Evolutionary conservation across 2,888 invertebrate species (phyloP).

Genomic region (Eremobia ochroleuca): DNA sequence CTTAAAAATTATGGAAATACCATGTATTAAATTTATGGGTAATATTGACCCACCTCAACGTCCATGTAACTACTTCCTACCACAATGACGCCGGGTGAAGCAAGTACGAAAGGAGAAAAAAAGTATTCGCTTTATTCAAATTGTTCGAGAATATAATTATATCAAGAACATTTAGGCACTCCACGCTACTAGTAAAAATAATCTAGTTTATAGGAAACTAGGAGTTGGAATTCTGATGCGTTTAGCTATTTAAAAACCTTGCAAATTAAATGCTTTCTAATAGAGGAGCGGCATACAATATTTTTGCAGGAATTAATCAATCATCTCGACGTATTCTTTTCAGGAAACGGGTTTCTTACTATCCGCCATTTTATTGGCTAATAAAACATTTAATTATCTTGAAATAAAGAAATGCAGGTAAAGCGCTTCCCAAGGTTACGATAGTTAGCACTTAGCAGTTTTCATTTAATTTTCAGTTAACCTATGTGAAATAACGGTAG

Average conservation of each 20-base stretch:
- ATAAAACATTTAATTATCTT: conserved; percentile 7
- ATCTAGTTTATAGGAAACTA: not conserved
- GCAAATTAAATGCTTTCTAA: not conserved
- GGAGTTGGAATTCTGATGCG: not conserved
- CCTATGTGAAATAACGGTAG: not conserved
- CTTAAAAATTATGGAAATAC: too few relatives aligned
- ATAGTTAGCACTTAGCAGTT: conserved; percentile 6
- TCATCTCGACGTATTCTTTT: not conserved
- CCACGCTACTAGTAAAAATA: not conserved
- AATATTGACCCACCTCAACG: too few relatives aligned
- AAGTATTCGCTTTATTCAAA: not conserved
- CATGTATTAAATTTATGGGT: too few relatives aligned
- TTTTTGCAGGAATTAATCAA: conserved; percentile 12
- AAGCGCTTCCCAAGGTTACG: not conserved
- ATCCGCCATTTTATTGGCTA: conserved; percentile 6
- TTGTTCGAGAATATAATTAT: not conserved
- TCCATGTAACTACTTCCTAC: too few relatives aligned
- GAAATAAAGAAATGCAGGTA: conserved; percentile 15
- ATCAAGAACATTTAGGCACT: not conserved
- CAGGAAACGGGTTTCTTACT: conserved; percentile 21
- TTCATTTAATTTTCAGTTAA: not conserved
- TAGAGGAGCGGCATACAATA: not conserved
- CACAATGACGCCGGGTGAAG: too few relatives aligned
- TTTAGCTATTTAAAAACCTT: not conserved
- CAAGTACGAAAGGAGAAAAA: too few relatives aligned